Percentiles rank a stretch among this genome's conserved stretches.
Evolutionary conservation across 2,797 vertebrate species (phyloP).

Genomic region (Lycodopsis pacificus): DNA sequence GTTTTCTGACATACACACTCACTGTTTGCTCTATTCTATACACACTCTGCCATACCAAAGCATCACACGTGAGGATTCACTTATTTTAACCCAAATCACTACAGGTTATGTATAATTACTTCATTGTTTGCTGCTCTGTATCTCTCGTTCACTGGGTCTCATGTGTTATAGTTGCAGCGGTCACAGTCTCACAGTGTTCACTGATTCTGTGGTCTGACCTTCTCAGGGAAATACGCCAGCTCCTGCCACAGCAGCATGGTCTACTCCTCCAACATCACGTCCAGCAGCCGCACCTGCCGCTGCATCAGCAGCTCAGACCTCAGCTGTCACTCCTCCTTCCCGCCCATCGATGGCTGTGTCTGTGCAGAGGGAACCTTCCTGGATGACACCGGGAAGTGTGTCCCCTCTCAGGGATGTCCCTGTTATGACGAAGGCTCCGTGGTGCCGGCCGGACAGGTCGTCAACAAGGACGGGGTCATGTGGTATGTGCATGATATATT

Average conservation of each 20-base stretch:
- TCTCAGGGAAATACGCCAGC: conserved; percentile 82
- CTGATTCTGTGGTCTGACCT: conserved; percentile 13
- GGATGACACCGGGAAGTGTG: conserved; percentile 87
- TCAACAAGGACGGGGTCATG: conserved; percentile 82
- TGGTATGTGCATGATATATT: conserved; percentile 82
- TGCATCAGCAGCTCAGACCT: conserved; percentile 81
- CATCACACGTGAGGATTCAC: background rate
- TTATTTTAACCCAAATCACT: background rate
- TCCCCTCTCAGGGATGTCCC: conserved; percentile 84
- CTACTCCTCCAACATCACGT: conserved; percentile 81
- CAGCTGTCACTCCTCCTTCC: conserved; percentile 84
- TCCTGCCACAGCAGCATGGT: conserved; percentile 84
- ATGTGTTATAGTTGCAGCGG: background rate
- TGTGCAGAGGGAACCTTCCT: conserved; percentile 85
- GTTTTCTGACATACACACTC: background rate
- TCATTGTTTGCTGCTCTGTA: no score
- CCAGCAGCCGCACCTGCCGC: conserved; percentile 85
- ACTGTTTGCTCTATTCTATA: background rate
- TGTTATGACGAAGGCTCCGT: conserved; percentile 86
- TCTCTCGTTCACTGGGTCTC: no score
- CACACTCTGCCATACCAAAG: background rate
- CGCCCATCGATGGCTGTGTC: conserved; percentile 88
- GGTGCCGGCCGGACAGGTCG: conserved; percentile 85
- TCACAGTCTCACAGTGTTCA: background rate
- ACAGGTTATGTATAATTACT: background rate